phyloP scores from a whole-genome alignment of 2,888 invertebrate genomes.

The Julus scandinavius region DNA sequence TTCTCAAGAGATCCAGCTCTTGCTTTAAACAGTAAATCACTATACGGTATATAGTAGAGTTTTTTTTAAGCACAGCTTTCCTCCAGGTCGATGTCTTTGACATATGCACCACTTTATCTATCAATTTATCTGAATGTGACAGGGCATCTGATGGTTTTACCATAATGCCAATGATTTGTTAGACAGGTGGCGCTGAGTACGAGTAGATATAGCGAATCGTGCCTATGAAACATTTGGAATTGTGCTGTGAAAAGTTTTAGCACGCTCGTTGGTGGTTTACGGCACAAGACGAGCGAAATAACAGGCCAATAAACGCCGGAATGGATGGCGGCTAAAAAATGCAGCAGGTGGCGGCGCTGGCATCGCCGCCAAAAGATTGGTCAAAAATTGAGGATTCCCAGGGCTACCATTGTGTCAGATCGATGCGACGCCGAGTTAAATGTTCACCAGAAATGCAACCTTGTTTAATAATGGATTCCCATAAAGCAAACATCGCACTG shows the following conservation, averaged over 20 bases:
- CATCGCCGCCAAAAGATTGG: slow-evolving; percentile 12
- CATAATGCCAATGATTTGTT: background rate
- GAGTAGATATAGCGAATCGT: background rate
- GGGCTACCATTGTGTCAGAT: slow-evolving; percentile 15
- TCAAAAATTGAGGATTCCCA: slow-evolving; percentile 33
- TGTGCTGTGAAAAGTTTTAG: background rate
- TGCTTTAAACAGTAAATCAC: no score
- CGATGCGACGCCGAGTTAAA: slow-evolving; percentile 33
- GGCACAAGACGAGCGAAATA: background rate
- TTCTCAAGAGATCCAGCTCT: no score
- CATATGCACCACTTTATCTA: no score
- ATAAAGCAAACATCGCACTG: slow-evolving; percentile 30
- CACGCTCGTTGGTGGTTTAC: background rate
- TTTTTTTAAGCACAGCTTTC: no score
- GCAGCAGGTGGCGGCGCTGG: slow-evolving; percentile 33
- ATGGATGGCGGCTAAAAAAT: background rate
- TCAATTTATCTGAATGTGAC: no score
- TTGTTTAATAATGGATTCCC: slow-evolving; percentile 33
- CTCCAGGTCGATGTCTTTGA: no score
- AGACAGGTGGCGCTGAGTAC: background rate
- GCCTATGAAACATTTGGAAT: background rate
- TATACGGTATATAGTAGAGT: no score
- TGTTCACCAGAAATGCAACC: slow-evolving; percentile 25
- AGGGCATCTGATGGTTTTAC: no score
- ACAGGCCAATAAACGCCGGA: background rate